phyloP scores from a whole-genome alignment of 2,113 vertebrate species.

The Macroglossus sobrinus region DNA sequence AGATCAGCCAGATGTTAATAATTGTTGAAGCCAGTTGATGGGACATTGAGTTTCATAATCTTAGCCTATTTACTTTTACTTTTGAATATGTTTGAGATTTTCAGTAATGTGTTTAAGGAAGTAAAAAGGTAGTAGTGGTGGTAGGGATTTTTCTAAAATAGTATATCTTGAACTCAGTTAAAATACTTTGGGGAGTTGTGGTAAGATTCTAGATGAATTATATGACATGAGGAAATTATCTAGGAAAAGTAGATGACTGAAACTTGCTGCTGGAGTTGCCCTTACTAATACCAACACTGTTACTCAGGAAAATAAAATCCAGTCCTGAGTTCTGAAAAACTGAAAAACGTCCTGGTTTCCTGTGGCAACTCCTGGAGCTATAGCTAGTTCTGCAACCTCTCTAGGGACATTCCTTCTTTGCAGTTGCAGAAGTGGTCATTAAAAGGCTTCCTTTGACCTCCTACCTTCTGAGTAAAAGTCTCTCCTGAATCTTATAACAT shows the following conservation, averaged over 20 bases:
- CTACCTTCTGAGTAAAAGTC: background rate
- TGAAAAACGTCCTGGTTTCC: background rate
- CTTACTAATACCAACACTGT: background rate
- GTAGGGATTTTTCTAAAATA: background rate
- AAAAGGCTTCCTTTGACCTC: background rate
- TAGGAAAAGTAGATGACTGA: background rate
- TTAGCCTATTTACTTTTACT: background rate
- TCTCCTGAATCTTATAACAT: background rate
- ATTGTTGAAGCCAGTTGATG: background rate
- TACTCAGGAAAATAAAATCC: background rate
- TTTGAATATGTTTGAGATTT: background rate
- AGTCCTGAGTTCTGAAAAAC: background rate
- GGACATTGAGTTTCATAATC: background rate
- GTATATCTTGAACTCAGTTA: background rate
- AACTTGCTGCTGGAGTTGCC: background rate
- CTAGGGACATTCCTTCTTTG: background rate
- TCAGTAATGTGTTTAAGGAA: background rate
- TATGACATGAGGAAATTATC: background rate
- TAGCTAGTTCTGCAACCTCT: background rate
- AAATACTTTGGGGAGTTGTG: background rate
- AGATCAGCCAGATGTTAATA: background rate
- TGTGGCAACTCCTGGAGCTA: background rate
- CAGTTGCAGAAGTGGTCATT: background rate
- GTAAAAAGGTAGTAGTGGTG: background rate
- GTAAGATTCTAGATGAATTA: background rate